Evolutionary conservation across 2,113 vertebrate species (phyloP).

Genomic region (Pollachius pollachius): DNA sequence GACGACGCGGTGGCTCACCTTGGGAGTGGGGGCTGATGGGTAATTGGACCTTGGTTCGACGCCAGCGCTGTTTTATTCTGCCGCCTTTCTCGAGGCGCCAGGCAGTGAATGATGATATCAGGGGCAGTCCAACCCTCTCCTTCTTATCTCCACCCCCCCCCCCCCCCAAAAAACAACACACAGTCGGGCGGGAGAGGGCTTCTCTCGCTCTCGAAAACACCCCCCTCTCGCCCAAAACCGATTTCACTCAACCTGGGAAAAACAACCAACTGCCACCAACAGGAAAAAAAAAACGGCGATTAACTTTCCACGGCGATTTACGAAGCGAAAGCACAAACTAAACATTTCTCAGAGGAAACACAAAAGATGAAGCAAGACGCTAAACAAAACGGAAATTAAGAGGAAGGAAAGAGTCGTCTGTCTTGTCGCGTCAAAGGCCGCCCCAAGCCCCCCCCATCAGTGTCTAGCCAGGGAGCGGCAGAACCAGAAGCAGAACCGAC

Average conservation of each 20-base stretch:
- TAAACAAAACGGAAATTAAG: slow-evolving; percentile 48
- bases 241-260: neutral
- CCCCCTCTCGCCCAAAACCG: neutral
- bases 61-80: slow-evolving; percentile 48
- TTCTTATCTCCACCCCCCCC: slow-evolving; percentile 39
- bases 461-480: slow-evolving; percentile 38
- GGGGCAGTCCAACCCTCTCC: slow-evolving; percentile 39
- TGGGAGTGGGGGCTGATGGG: slow-evolving; percentile 59
- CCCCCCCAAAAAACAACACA: slow-evolving; percentile 24
- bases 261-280: no score
- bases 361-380: neutral
- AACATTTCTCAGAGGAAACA: slow-evolving; percentile 20
- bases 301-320: no score
- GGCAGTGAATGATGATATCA: slow-evolving; percentile 55
- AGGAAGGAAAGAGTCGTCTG: slow-evolving; percentile 57
- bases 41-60: slow-evolving; percentile 65
- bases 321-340: neutral
- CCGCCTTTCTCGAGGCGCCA: slow-evolving; percentile 49
- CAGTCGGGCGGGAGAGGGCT: slow-evolving; percentile 31
- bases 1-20: slow-evolving; percentile 56
- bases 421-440: slow-evolving; percentile 39
- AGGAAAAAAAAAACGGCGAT: no score
- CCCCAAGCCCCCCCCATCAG: neutral
- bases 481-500: slow-evolving; percentile 51
- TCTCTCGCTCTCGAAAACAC: neutral